These are phyloP conservation scores for Melinaea menophilus DNA, from an alignment of 2,888 invertebrate genomes.

Conservation along the genomic window DNA sequence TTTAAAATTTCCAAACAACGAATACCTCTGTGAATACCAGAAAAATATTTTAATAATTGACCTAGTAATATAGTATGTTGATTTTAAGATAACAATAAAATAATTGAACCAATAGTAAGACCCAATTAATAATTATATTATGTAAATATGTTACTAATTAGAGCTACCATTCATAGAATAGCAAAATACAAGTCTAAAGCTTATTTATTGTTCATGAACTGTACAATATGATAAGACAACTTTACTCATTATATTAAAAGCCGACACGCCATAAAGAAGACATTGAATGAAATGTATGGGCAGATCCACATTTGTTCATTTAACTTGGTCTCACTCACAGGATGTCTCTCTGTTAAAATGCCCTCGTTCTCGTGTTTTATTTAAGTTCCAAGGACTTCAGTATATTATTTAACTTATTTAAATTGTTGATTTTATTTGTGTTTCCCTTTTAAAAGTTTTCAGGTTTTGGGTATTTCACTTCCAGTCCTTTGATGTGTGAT, in stretches of 20 bases:
- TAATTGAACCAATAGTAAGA: too few species aligned
- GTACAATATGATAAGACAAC: too few species aligned
- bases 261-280: slow-evolving; percentile 25
- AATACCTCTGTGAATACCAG: neutral
- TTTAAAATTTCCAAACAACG: neutral
- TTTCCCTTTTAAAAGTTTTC: neutral
- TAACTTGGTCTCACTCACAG: slow-evolving; percentile 23
- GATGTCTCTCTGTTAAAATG: slow-evolving; percentile 23
- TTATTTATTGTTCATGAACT: too few species aligned
- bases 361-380: slow-evolving; percentile 28
- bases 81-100: too few species aligned
- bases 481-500: neutral
- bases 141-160: too few species aligned
- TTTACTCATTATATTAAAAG: too few species aligned
- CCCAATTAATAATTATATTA: too few species aligned
- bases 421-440: slow-evolving; percentile 15
- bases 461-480: slow-evolving; percentile 12
- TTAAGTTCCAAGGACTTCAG: slow-evolving; percentile 23
- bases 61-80: too few species aligned
- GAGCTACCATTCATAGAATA: too few species aligned
- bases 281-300: slow-evolving; percentile 20
- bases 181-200: too few species aligned
- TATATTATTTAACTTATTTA: slow-evolving; percentile 24
- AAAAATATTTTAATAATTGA: slow-evolving; percentile 14
- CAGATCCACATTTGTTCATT: slow-evolving; percentile 28